These are phyloP conservation scores for Oryctes rhinoceros DNA, from an alignment of 1,140 invertebrate genomes.

Conservation along the genomic window DNA sequence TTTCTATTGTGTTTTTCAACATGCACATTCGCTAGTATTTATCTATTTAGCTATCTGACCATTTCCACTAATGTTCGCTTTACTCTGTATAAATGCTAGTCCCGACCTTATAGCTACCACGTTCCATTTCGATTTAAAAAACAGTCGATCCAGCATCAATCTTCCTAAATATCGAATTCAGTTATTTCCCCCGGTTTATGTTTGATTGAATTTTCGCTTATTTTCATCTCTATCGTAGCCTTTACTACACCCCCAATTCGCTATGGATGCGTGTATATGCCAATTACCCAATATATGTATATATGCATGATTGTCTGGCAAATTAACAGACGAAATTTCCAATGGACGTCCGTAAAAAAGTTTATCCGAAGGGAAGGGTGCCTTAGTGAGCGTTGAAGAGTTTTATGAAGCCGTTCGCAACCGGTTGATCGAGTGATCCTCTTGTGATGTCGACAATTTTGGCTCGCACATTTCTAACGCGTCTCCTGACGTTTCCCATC, in stretches of 20 bases:
- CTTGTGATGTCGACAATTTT: too few species aligned
- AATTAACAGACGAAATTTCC: background rate
- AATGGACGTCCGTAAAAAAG: background rate
- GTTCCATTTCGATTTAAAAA: background rate
- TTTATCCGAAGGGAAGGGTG: background rate
- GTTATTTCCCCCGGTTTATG: background rate
- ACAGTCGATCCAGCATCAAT: background rate
- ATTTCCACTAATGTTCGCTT: too few species aligned
- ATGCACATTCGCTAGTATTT: too few species aligned
- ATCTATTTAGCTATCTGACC: too few species aligned
- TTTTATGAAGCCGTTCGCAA: too few species aligned
- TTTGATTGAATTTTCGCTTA: conserved; percentile 11
- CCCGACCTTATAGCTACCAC: background rate
- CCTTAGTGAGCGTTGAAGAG: too few species aligned
- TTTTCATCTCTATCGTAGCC: background rate
- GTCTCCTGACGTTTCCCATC: too few species aligned
- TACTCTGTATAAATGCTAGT: too few species aligned
- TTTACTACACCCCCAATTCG: background rate
- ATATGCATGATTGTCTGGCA: background rate
- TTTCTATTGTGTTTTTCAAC: too few species aligned
- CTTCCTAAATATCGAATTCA: background rate
- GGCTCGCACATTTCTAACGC: too few species aligned
- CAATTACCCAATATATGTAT: background rate
- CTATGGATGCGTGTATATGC: background rate
- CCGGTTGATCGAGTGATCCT: too few species aligned